Evolutionary conservation across 1,140 invertebrate species (phyloP).

Genomic region (Bombyx mandarina): DNA sequence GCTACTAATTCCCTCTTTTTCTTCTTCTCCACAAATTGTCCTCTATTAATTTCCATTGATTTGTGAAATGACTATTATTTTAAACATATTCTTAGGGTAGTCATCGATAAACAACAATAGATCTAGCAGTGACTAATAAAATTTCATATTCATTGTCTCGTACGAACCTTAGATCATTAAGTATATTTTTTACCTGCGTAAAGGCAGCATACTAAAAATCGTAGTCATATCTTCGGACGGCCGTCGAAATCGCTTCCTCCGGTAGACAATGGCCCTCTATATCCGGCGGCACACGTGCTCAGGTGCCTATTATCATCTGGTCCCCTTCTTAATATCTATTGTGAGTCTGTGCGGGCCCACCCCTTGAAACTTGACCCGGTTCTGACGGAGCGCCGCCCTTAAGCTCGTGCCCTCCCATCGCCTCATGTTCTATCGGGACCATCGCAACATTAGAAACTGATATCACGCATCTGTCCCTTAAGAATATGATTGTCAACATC

Average conservation of each 20-base stretch:
- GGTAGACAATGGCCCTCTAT: conserved; percentile 55
- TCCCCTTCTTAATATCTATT: conserved; percentile 30
- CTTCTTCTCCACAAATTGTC: too few species aligned
- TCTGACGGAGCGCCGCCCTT: conserved; percentile 42
- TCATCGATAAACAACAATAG: too few species aligned
- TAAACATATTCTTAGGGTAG: too few species aligned
- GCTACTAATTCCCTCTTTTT: too few species aligned
- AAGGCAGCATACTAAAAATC: conserved; percentile 32
- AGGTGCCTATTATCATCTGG: conserved; percentile 60
- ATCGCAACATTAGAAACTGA: conserved; percentile 19
- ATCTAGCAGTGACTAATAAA: background rate
- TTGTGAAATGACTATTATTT: too few species aligned
- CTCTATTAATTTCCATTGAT: too few species aligned
- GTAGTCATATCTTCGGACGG: conserved; percentile 42
- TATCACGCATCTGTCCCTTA: conserved; percentile 46
- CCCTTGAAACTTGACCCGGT: conserved; percentile 64
- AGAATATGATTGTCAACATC: conserved; percentile 38
- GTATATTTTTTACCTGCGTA: conserved; percentile 12
- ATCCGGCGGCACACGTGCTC: conserved; percentile 67
- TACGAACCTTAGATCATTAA: conserved; percentile 6
- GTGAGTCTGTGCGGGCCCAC: conserved; percentile 32
- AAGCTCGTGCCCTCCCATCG: conserved; percentile 51
- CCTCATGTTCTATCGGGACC: conserved; percentile 29
- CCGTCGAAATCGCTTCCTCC: conserved; percentile 59
- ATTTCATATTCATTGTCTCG: conserved; percentile 11